These are phyloP conservation scores for Chiridota heheva DNA, from an alignment of 35 echinoderm and acorn worm genomes.

Conservation along the genomic window DNA sequence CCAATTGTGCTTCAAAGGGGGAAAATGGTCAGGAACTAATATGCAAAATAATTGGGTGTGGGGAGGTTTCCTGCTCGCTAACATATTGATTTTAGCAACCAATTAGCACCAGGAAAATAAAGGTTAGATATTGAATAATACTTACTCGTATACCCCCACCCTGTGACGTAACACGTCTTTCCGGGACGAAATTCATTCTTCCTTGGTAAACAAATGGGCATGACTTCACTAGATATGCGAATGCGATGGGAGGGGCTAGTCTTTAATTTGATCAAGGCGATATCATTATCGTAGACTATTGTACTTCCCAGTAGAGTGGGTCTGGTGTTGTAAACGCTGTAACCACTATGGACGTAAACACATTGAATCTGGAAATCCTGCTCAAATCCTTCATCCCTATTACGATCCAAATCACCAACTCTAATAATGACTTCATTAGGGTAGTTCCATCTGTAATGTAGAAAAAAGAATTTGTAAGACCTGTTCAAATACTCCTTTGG, in stretches of 20 bases:
- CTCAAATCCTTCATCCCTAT: constrained; percentile 51
- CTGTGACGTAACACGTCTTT: constrained; percentile 60
- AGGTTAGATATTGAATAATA: too few species aligned
- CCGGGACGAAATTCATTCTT: constrained; percentile 59
- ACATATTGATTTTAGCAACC: too few species aligned
- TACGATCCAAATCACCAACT: constrained; percentile 59
- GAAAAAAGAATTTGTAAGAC: too few species aligned
- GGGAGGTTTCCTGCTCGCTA: too few species aligned
- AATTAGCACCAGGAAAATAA: too few species aligned
- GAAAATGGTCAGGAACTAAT: too few species aligned
- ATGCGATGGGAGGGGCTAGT: constrained; percentile 39
- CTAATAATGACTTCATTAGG: constrained; percentile 37
- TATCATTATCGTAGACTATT: constrained; percentile 59
- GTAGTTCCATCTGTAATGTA: constrained; percentile 18
- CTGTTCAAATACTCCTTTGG: too few species aligned
- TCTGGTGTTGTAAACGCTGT: background rate
- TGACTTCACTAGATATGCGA: constrained; percentile 25
- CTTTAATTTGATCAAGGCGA: constrained; percentile 72
- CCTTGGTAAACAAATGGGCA: constrained; percentile 66
- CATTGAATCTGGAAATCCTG: constrained; percentile 61
- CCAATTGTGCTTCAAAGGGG: too few species aligned
- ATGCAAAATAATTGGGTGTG: too few species aligned
- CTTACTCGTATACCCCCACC: constrained; percentile 82
- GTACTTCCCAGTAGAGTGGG: background rate
- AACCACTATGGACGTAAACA: constrained; percentile 59